phyloP scores from a whole-genome alignment of 2,797 vertebrate genomes.

The Gastrophryne carolinensis region DNA sequence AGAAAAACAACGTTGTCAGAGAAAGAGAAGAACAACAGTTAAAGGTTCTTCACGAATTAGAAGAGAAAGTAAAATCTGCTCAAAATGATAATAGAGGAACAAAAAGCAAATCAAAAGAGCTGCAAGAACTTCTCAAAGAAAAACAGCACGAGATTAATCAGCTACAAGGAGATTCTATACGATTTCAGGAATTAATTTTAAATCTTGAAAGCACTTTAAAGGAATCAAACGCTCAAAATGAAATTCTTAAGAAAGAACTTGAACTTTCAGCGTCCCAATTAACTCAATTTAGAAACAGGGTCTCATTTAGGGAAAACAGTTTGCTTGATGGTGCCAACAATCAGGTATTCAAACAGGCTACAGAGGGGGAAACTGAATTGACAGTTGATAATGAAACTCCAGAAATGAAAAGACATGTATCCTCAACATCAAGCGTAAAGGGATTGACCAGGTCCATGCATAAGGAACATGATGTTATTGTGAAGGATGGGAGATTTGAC shows the following conservation, averaged over 20 bases:
- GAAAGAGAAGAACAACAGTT: conserved; percentile 81
- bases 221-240: conserved; percentile 61
- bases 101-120: conserved; percentile 78
- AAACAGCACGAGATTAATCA: conserved; percentile 86
- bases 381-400: neutral
- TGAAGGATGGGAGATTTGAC: no score
- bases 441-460: no score
- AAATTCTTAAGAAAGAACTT: conserved; percentile 68
- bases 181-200: conserved; percentile 81
- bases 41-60: conserved; percentile 75
- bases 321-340: conserved; percentile 61
- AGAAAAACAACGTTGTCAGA: conserved; percentile 62
- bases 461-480: no score
- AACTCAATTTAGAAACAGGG: conserved; percentile 57
- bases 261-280: conserved; percentile 63
- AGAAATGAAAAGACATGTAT: neutral
- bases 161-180: conserved; percentile 83
- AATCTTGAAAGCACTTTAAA: conserved; percentile 78
- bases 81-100: conserved; percentile 76
- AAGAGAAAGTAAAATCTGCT: conserved; percentile 79
- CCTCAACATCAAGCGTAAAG: no score
- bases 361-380: neutral
- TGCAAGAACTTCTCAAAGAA: conserved; percentile 84
- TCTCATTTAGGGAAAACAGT: conserved; percentile 60
- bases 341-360: conserved; percentile 59